phyloP scores from a whole-genome alignment of 2,797 vertebrate species.

The Ctenochaetus hawaiiensis region DNA sequence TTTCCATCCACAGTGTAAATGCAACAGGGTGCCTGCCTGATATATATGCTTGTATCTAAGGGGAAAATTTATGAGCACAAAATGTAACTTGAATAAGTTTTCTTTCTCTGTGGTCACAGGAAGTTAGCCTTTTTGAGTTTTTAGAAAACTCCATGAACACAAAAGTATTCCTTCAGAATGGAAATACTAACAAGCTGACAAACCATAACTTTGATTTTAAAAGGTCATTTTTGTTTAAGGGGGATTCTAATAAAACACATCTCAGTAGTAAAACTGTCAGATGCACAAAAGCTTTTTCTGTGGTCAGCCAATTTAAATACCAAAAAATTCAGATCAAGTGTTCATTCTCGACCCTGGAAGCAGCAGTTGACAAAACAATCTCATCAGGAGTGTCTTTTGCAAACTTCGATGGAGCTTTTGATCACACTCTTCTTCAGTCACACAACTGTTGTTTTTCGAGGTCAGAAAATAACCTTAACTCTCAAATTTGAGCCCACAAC shows the following conservation, averaged over 20 bases:
- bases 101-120: background rate
- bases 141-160: background rate
- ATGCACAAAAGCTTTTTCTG: background rate
- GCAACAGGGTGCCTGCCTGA: too few species aligned
- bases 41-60: too few species aligned
- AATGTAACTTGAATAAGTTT: too few species aligned
- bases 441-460: background rate
- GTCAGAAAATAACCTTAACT: background rate
- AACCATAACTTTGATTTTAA: background rate
- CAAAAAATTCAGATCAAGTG: background rate
- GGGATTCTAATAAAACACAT: background rate
- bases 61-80: too few species aligned
- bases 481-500: background rate
- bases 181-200: background rate
- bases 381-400: background rate
- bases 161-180: background rate
- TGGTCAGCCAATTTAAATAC: background rate
- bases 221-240: background rate
- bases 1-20: too few species aligned
- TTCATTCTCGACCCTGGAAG: background rate
- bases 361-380: background rate
- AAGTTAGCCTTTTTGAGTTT: background rate
- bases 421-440: background rate
- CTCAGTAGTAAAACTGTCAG: too few species aligned
- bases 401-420: background rate